A percentile compares a stretch with the other conserved stretches of the same genome.
Evolutionary conservation across 2,113 vertebrate species (phyloP).

Genomic region (Caracal caracal): DNA sequence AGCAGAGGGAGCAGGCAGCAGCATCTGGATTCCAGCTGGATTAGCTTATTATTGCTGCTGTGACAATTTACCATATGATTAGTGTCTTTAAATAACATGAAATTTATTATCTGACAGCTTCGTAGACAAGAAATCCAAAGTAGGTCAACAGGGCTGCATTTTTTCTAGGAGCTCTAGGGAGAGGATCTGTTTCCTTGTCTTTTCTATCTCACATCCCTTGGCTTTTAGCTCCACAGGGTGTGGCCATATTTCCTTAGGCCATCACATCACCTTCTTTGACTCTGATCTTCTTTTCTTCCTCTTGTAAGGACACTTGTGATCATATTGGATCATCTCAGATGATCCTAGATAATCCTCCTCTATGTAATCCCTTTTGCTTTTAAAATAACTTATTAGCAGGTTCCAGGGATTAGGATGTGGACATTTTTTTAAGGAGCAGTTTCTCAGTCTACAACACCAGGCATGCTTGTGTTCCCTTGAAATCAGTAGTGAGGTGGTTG

Average conservation of each 20-base stretch:
- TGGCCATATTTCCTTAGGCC: not conserved
- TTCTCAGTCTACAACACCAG: not conserved
- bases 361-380: not conserved
- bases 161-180: not conserved
- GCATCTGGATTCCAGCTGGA: not conserved
- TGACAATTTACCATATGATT: not conserved
- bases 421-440: not conserved
- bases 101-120: not conserved
- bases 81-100: not conserved
- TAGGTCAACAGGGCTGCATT: not conserved
- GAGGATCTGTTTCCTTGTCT: not conserved
- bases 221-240: not conserved
- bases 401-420: not conserved
- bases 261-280: not conserved
- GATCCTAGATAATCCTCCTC: not conserved
- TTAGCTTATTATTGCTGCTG: not conserved
- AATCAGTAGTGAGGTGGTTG: not conserved
- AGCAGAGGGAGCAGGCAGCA: not conserved
- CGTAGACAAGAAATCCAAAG: not conserved
- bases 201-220: not conserved
- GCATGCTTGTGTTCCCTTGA: not conserved
- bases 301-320: not conserved
- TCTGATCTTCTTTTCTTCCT: not conserved
- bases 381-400: not conserved
- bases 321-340: not conserved